Evolutionary conservation across 53 echinoderm and acorn worm species (phyloP).

Genomic region (Holothuria leucospilota): DNA sequence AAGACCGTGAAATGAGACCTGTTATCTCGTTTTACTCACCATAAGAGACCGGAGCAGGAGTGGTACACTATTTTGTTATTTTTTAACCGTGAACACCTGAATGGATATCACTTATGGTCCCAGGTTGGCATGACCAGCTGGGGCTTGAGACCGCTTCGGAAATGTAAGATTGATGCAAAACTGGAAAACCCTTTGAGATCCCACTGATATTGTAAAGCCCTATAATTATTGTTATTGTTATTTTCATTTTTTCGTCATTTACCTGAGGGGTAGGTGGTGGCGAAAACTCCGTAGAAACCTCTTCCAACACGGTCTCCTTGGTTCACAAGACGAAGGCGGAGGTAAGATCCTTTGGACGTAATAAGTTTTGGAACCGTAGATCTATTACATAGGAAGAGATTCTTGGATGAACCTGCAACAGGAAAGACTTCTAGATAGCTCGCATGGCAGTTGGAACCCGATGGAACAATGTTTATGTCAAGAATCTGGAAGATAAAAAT

Average conservation of each 20-base stretch:
- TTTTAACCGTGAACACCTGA: too few relatives aligned
- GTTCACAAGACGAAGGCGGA: constrained; percentile 25
- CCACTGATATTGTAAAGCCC: too few relatives aligned
- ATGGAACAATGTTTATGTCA: constrained; percentile 22
- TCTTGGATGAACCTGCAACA: not conserved
- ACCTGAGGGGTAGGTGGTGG: constrained; percentile 30
- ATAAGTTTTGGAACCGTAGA: not conserved
- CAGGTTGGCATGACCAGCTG: too few relatives aligned
- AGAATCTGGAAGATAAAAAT: constrained; percentile 2
- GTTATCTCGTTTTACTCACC: too few relatives aligned
- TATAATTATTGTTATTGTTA: too few relatives aligned
- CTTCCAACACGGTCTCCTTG: constrained; percentile 3
- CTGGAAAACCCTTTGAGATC: too few relatives aligned
- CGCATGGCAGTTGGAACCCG: not conserved
- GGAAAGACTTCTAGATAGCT: constrained; percentile 39
- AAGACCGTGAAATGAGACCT: too few relatives aligned
- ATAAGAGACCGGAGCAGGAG: too few relatives aligned
- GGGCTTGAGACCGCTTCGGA: too few relatives aligned
- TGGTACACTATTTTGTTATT: too few relatives aligned
- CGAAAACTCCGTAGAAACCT: constrained; percentile 31
- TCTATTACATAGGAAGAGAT: constrained; percentile 4
- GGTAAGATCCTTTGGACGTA: constrained; percentile 10
- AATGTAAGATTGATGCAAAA: too few relatives aligned
- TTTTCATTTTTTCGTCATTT: not conserved
- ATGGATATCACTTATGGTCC: too few relatives aligned